Base-by-base conservation (phyloP, 2,113 vertebrate species). In the Zosterops pallidus region DNA sequence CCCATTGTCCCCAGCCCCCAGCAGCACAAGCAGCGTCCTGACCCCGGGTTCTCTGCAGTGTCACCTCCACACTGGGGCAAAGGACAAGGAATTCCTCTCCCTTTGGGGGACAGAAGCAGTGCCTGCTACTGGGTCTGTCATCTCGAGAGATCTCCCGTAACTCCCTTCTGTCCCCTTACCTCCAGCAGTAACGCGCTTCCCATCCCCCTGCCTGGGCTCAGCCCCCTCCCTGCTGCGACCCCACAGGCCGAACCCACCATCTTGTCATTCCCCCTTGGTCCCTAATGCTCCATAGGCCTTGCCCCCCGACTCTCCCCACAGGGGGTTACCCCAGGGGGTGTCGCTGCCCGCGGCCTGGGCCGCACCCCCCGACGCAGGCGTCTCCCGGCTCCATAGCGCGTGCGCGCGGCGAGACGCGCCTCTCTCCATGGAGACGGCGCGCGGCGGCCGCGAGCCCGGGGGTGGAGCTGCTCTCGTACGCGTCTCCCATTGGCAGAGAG, bases 1-100 rank as follows among this genome's bases (percentile, higher is more conserved):
- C 12, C 2, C 53, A 25, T 24, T 35, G 3, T 67, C 16, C 26
- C 18, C 57, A 83, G 59, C 4, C 11, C 21, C 8, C 33, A 42
- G 8, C 26, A 57, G 28, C 5, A 4, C 2, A 28, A 16, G 11
- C 53, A 72, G 29, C 6, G 3, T 39, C 33, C 47, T 20, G 44
- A n/a, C 20, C 6, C 21, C 1, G 1, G 1, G 4, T 35, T 13
- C 12, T 19, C 25, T 6, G 3, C 1, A 2, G 16, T 9, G 23
- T 41, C 56, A 49, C 20, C 9, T 23, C 14, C n/a, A 31, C 28
- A 12, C 2, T 0, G 3, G 9, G 6, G 6, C 1, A 5, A 26
- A 20, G 12, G 12, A 65, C 39, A 39, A 44, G 24, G 28, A 24
- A 9, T 23, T 46, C 23, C 20, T 39, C 22, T 46, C 21, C 8